Evolutionary conservation across 2,113 vertebrate species (phyloP), one percentile per base, ranked within the genome.

Genomic region (Paratilapia polleni): DNA sequence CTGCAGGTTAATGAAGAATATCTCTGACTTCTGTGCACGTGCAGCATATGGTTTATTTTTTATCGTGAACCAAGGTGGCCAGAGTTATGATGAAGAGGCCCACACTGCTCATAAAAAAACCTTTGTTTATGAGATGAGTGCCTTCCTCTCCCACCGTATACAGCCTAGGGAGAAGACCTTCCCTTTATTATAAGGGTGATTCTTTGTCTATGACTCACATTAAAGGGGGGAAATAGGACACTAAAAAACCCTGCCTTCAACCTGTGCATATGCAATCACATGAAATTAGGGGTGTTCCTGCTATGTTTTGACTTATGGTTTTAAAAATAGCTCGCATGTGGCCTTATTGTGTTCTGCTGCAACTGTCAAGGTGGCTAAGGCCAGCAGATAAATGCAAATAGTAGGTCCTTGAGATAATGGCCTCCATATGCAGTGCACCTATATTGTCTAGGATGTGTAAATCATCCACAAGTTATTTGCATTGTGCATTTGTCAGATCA

Each of bases 241-340:
- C 31, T 86, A 77, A 84, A 88, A 77, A 47, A 66, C 36, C 81
- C 73, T 80, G 47, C 63, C 41, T 82, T 82, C 59, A 54, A 73
- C 66, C 75, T 36, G 24, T 88, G 82, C 85, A 85, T 89, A 87
- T 90, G 73, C 74, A 89, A 84, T 92, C 81, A 87, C 76, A 66
- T 62, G 28, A 62, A 87, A 84, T 89, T 81, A 76, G 58, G 90
- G 87, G 85, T 84, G 60, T 84, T 79, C 83, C 80, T 89, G 84
- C 83, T 64, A 57, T 64, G 57, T 81, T 81, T 74, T 68, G 49
- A 38, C 64, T 82, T 83, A 75, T 49, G 56, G 83, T 88, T 77
- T 73, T 81, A 63, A 83, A 91, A 94, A 93, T 91, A 90, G 85
- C 87, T 79, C 2, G 2, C 4, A 38, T 80, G 31, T 61, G 82